Percentiles rank a stretch among this genome's conserved stretches.
phyloP scores from a whole-genome alignment of 2,797 vertebrate species.

The Enteromius viviparus region DNA sequence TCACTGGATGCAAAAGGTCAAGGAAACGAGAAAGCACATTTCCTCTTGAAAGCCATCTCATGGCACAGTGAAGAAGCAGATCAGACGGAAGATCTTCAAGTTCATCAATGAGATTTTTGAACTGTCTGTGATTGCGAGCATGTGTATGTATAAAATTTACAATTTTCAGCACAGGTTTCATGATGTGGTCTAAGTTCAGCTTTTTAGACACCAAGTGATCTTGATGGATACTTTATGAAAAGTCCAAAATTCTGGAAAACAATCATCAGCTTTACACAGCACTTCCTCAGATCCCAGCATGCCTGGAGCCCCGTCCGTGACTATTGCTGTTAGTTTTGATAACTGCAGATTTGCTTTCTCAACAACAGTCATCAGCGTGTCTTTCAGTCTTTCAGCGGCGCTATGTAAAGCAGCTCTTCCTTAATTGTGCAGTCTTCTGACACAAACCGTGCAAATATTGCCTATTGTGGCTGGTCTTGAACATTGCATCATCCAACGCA shows the following conservation, averaged over 20 bases:
- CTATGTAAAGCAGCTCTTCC: slow-evolving; percentile 58
- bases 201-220: slow-evolving; percentile 50
- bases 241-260: slow-evolving; percentile 43
- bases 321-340: slow-evolving; percentile 48
- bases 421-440: slow-evolving; percentile 52
- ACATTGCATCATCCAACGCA: slow-evolving; percentile 21
- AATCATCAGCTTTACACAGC: slow-evolving; percentile 36
- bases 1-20: too few species aligned
- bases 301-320: slow-evolving; percentile 50
- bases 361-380: slow-evolving; percentile 36
- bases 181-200: slow-evolving; percentile 40
- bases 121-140: slow-evolving; percentile 48
- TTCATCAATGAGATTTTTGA: slow-evolving; percentile 38
- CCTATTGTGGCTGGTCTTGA: background rate
- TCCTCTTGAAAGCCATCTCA: too few species aligned
- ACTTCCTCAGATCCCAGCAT: slow-evolving; percentile 41
- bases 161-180: slow-evolving; percentile 50
- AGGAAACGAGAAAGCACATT: too few species aligned
- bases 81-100: too few species aligned
- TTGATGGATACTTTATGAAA: slow-evolving; percentile 51
- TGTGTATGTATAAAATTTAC: slow-evolving; percentile 34
- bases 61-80: too few species aligned
- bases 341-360: slow-evolving; percentile 46
- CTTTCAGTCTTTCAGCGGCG: slow-evolving; percentile 60
- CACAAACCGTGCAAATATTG: slow-evolving; percentile 53